Percentiles rank a stretch among this genome's conserved stretches.
Evolutionary conservation across 2,113 vertebrate species (phyloP).

Genomic region (Gopherus flavomarginatus): DNA sequence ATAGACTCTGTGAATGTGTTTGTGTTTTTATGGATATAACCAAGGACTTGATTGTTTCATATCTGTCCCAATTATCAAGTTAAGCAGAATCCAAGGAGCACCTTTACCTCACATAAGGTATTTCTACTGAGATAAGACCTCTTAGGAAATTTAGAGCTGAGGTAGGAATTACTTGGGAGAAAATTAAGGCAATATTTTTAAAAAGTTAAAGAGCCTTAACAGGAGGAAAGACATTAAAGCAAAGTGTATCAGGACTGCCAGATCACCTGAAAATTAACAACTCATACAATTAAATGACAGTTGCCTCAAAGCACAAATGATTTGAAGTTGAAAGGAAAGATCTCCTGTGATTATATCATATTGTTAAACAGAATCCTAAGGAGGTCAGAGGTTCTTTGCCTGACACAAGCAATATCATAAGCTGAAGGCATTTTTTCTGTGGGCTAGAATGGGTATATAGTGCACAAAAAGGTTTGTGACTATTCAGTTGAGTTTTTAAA

Average conservation of each 20-base stretch:
- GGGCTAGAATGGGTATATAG: not conserved
- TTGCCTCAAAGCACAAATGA: not conserved
- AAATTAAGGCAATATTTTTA: rapidly evolving
- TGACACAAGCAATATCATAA: not conserved
- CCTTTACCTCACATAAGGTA: not conserved
- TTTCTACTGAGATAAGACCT: slow-evolving; percentile 3
- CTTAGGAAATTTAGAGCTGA: not conserved
- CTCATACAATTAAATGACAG: not conserved
- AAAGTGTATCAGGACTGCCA: not conserved
- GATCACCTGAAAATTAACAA: not conserved
- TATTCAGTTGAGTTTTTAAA: not conserved
- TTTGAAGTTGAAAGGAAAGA: not conserved
- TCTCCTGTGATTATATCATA: not conserved
- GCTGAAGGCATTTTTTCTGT: not conserved
- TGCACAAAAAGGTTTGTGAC: not conserved
- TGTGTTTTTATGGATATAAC: not conserved
- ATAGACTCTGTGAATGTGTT: not conserved
- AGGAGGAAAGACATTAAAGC: not conserved
- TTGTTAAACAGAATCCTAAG: not conserved
- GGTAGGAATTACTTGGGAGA: not conserved
- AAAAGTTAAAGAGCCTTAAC: not conserved
- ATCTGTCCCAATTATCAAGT: not conserved
- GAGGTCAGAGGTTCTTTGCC: not conserved
- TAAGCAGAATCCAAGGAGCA: not conserved
- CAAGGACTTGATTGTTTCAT: not conserved